A percentile compares a stretch with the other conserved stretches of the same genome.
phyloP scores from a whole-genome alignment of 2,113 vertebrate genomes.

The Cavia aperea region DNA sequence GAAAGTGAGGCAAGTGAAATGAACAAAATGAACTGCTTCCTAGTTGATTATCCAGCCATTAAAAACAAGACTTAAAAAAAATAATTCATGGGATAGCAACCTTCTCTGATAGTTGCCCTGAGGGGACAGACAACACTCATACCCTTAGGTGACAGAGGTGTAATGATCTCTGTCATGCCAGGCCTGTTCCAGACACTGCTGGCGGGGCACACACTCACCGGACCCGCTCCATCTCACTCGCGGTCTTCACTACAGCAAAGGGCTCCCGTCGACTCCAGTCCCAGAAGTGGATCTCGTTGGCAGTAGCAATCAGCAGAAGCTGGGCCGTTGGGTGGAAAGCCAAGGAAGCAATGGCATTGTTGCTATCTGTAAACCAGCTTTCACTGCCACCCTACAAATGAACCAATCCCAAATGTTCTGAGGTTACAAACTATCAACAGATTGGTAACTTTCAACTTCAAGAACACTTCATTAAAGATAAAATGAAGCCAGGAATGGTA shows the following conservation, averaged over 20 bases:
- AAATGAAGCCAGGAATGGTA: not conserved
- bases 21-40: constrained; percentile 18
- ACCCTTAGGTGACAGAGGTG: not conserved
- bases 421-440: constrained; percentile 17
- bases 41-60: not conserved
- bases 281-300: constrained; percentile 99
- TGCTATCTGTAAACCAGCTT: constrained; percentile 99
- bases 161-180: not conserved
- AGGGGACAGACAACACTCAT: not conserved
- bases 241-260: constrained; percentile 97
- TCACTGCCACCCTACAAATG: constrained; percentile 91
- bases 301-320: constrained; percentile 96
- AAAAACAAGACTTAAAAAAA: not conserved
- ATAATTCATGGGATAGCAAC: not conserved
- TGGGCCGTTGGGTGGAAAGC: constrained; percentile 98
- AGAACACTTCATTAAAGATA: not conserved
- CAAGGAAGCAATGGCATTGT: constrained; percentile 96
- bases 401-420: constrained; percentile 65
- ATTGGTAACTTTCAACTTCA: not conserved
- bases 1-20: not conserved
- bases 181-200: not conserved
- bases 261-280: constrained; percentile 98
- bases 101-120: not conserved
- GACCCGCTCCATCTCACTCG: constrained; percentile 94
- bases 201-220: constrained; percentile 77